These are phyloP conservation scores for Eurypyga helias DNA, from an alignment of 2,113 vertebrate genomes.

Conservation along the genomic window DNA sequence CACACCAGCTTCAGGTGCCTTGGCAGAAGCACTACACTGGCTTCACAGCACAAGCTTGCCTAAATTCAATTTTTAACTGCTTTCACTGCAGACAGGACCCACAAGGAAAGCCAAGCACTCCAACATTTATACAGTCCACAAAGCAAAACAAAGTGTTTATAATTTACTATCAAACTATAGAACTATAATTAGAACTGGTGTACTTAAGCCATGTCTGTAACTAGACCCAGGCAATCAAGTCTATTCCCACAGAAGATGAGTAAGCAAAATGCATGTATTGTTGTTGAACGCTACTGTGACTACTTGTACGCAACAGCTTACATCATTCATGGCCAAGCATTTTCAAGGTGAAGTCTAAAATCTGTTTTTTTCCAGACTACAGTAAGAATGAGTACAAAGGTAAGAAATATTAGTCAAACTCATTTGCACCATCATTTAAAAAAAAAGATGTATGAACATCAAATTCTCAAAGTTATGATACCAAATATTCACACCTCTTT, in stretches of 20 bases:
- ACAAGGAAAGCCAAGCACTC: neutral
- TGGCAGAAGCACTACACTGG: neutral
- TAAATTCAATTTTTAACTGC: neutral
- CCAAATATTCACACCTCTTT: neutral
- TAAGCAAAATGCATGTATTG: neutral
- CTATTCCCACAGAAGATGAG: neutral
- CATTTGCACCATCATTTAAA: neutral
- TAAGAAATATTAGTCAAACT: neutral
- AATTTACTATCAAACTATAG: neutral
- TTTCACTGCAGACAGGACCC: neutral
- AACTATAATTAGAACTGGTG: neutral
- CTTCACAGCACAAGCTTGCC: neutral
- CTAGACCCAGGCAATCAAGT: neutral
- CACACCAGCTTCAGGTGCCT: neutral
- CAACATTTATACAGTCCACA: neutral
- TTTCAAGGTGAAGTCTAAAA: neutral
- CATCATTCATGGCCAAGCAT: neutral
- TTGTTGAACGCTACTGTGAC: neutral
- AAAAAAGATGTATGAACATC: neutral
- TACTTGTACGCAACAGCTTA: neutral
- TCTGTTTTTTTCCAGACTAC: neutral
- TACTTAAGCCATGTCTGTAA: neutral
- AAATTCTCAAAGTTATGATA: neutral
- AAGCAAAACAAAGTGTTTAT: neutral
- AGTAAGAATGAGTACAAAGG: neutral